phyloP scores from a whole-genome alignment of 2,888 invertebrate genomes.

The Therioaphis trifolii region DNA sequence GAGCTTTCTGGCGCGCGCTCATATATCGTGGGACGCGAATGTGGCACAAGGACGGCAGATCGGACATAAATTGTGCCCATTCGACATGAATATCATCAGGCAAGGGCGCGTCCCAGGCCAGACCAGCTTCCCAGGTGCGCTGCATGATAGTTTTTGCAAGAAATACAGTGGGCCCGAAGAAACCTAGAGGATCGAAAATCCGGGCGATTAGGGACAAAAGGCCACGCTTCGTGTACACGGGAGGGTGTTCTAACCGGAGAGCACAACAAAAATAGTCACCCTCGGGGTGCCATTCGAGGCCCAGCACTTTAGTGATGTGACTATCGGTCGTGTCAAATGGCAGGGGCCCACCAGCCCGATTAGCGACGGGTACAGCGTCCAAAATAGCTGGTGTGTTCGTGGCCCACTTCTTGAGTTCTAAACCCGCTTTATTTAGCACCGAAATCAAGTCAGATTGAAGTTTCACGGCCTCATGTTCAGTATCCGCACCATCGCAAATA shows the following conservation, averaged over 20 bases:
- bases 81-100: background rate
- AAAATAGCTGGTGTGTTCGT: constrained; percentile 60
- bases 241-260: background rate
- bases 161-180: background rate
- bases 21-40: background rate
- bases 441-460: background rate
- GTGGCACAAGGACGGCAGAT: background rate
- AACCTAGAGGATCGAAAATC: too few species aligned
- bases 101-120: background rate
- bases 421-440: constrained; percentile 44
- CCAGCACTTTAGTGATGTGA: background rate
- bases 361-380: too few species aligned
- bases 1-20: background rate
- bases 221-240: background rate
- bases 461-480: constrained; percentile 56
- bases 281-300: background rate
- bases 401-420: constrained; percentile 66
- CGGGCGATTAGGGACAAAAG: background rate
- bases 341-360: too few species aligned
- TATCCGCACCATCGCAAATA: constrained; percentile 64
- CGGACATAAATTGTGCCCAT: background rate
- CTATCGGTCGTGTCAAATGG: too few species aligned
- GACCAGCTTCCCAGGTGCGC: background rate
- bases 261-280: background rate
- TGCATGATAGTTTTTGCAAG: background rate